A percentile compares a stretch with the other conserved stretches of the same genome.
Conservation (phyloP, 1,140 invertebrate genomes). For the Philotrypesis tridentata region DNA sequence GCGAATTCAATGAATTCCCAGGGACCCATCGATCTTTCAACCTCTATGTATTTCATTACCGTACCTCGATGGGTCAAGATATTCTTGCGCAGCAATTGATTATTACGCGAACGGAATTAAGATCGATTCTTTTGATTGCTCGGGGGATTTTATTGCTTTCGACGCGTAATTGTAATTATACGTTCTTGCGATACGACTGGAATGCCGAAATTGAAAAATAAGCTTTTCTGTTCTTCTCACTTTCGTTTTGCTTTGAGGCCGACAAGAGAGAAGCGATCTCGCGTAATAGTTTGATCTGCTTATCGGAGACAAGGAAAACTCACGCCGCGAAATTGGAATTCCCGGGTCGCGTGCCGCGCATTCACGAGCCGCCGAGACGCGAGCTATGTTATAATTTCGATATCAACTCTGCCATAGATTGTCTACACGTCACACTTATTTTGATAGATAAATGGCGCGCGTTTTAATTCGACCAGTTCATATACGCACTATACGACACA, state of each 20-base stretch:
- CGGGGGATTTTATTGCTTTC: neutral
- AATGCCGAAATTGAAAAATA: too few relatives aligned
- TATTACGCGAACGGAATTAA: neutral
- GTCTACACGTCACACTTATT: too few relatives aligned
- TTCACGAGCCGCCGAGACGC: neutral
- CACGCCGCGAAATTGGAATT: neutral
- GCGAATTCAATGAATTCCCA: constrained; percentile 34
- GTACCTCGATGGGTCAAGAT: neutral
- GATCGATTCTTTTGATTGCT: neutral
- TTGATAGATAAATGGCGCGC: too few relatives aligned
- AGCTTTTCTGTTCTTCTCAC: too few relatives aligned
- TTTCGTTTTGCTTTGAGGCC: too few relatives aligned
- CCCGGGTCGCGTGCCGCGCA: neutral
- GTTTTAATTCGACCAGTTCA: too few relatives aligned
- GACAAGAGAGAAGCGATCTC: too few relatives aligned
- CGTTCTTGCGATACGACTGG: neutral
- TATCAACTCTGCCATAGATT: neutral
- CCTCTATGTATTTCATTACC: constrained; percentile 26
- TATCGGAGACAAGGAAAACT: neutral
- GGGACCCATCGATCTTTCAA: constrained; percentile 24
- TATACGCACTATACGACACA: too few relatives aligned
- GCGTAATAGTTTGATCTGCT: neutral
- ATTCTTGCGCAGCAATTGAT: constrained; percentile 32
- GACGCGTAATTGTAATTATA: neutral
- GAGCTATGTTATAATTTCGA: neutral